Evolutionary conservation across 2,113 vertebrate species (phyloP).

Genomic region (Chrysochloris asiatica): DNA sequence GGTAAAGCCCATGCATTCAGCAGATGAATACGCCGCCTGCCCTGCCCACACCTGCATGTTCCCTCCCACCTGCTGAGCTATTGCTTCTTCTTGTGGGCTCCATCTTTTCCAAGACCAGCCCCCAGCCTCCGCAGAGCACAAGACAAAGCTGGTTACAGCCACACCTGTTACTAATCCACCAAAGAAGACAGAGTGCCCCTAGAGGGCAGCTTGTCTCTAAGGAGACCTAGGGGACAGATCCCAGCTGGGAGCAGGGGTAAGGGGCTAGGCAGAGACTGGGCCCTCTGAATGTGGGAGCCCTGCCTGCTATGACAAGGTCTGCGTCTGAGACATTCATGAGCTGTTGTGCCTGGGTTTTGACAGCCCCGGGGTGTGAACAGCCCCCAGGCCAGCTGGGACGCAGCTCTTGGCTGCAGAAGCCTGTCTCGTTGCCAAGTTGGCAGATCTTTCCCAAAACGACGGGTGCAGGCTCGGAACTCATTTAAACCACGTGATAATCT

Average conservation of each 20-base stretch:
- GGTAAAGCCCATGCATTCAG: background rate
- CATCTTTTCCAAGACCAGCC: background rate
- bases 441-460: conserved; percentile 4
- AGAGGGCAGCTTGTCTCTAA: background rate
- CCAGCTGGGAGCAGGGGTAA: background rate
- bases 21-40: fast-evolving
- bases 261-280: background rate
- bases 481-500: background rate
- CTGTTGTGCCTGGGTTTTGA: background rate
- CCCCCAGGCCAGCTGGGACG: conserved; percentile 46
- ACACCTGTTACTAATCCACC: background rate
- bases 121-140: background rate
- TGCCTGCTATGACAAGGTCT: background rate
- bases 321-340: background rate
- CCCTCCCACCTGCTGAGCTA: background rate
- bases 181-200: conserved; percentile 10
- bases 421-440: background rate
- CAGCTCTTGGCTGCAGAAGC: conserved; percentile 5
- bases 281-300: background rate
- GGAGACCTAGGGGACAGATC: background rate
- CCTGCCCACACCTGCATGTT: too few relatives aligned
- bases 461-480: background rate
- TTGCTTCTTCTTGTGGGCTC: background rate
- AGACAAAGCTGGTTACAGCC: background rate
- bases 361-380: background rate